Conservation (phyloP, 2,888 invertebrate genomes). For the Phengaris arion region DNA sequence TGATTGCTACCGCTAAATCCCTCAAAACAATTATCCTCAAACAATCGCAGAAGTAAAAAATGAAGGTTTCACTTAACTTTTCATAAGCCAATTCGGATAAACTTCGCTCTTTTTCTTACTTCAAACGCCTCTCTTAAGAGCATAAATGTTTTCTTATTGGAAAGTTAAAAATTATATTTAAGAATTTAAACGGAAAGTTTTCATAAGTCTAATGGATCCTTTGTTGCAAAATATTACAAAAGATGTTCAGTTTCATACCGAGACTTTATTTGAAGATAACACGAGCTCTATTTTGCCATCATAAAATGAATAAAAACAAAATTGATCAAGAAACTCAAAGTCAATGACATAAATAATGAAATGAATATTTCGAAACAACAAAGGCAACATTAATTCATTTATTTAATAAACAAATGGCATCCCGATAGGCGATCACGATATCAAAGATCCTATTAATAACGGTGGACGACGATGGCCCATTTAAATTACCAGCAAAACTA, state of each 20-base stretch:
- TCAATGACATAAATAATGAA: background rate
- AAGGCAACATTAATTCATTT: constrained; percentile 32
- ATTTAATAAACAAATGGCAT: constrained; percentile 33
- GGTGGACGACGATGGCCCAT: constrained; percentile 35
- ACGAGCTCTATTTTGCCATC: background rate
- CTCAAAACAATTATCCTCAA: constrained; percentile 65
- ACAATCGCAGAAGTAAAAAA: constrained; percentile 52
- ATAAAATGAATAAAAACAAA: background rate
- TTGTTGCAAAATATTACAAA: constrained; percentile 33
- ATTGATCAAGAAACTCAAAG: background rate
- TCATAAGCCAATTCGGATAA: constrained; percentile 60
- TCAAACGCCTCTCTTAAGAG: constrained; percentile 49
- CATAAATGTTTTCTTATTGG: constrained; percentile 70
- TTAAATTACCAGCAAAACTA: constrained; percentile 72
- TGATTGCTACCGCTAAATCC: constrained; percentile 74
- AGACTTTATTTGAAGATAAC: background rate
- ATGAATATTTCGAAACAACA: background rate
- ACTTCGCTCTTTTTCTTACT: constrained; percentile 53
- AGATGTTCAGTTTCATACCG: background rate
- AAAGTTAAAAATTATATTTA: constrained; percentile 54
- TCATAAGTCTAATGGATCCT: constrained; percentile 62
- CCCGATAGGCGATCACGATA: constrained; percentile 22
- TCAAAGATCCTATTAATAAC: constrained; percentile 29
- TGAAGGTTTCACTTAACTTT: constrained; percentile 60
- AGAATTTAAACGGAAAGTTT: constrained; percentile 50